Conservation (phyloP, 2,888 invertebrate species). For the Mesorhabditis spiculigera region DNA sequence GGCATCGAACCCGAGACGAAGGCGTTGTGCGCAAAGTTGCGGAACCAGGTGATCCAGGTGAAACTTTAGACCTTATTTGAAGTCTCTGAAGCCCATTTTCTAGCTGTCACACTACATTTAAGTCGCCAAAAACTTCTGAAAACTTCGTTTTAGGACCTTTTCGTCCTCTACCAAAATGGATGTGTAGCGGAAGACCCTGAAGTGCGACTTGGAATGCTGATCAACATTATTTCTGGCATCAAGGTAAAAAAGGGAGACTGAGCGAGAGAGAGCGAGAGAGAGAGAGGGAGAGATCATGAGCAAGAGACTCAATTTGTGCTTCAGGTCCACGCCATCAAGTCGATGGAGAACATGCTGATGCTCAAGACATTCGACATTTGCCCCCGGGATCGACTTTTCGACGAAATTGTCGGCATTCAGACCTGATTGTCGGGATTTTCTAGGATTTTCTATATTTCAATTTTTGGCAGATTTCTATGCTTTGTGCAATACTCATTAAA, state of each 20-base stretch:
- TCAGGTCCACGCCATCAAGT: slow-evolving; percentile 41
- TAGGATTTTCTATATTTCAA: background rate
- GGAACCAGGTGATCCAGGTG: background rate
- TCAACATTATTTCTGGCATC: slow-evolving; percentile 41
- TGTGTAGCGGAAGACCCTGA: slow-evolving; percentile 36
- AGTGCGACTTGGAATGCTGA: slow-evolving; percentile 41
- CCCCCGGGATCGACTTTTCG: slow-evolving; percentile 40
- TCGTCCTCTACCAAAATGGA: slow-evolving; percentile 34
- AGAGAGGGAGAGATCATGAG: no score
- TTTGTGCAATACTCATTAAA: background rate
- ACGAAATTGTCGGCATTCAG: slow-evolving; percentile 33
- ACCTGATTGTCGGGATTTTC: background rate
- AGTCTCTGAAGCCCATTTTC: no score
- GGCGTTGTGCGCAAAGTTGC: background rate
- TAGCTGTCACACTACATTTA: slow-evolving; percentile 6
- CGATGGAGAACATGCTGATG: slow-evolving; percentile 51
- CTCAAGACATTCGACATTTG: slow-evolving; percentile 45
- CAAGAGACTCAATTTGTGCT: no score
- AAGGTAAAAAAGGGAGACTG: slow-evolving; percentile 32
- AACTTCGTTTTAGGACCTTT: slow-evolving; percentile 41
- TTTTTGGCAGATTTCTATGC: background rate
- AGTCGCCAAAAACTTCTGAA: slow-evolving; percentile 28
- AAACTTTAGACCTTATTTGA: background rate
- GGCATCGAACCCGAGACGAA: slow-evolving; percentile 24
- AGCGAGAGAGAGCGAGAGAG: no score